Evolutionary conservation across 2,113 vertebrate species (phyloP).

Genomic region (Uria aalge): DNA sequence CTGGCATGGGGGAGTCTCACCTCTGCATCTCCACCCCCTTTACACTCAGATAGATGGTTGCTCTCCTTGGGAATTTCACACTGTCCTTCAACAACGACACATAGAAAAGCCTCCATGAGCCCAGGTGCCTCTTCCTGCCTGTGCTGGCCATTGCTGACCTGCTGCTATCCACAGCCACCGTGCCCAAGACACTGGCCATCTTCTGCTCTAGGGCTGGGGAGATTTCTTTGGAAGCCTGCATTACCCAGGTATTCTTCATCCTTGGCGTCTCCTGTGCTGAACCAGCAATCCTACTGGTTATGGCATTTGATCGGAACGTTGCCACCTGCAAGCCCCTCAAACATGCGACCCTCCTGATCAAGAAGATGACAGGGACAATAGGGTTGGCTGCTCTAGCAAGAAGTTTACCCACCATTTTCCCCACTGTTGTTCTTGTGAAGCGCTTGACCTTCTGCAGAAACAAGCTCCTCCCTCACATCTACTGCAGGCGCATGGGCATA

Average conservation of each 20-base stretch:
- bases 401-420: background rate
- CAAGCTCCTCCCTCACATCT: background rate
- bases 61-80: background rate
- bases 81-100: background rate
- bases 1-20: background rate
- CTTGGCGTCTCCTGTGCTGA: constrained; percentile 38
- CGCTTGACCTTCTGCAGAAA: constrained; percentile 21
- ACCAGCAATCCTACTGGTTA: constrained; percentile 23
- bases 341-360: constrained; percentile 24
- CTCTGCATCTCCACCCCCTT: background rate
- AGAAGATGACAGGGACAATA: background rate
- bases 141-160: constrained; percentile 35
- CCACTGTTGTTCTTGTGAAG: constrained; percentile 29
- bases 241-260: constrained; percentile 53
- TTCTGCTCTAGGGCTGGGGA: constrained; percentile 17
- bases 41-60: background rate
- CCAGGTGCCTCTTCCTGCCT: constrained; percentile 30
- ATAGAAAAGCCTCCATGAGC: background rate
- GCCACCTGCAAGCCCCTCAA: constrained; percentile 17
- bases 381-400: background rate
- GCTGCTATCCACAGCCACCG: constrained; percentile 5
- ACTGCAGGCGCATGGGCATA: constrained; percentile 1
- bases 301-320: constrained; percentile 15
- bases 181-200: constrained; percentile 27
- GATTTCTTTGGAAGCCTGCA: constrained; percentile 31